Conservation (phyloP, 2,888 invertebrate species). For the Pandemis cinnamomeana region DNA sequence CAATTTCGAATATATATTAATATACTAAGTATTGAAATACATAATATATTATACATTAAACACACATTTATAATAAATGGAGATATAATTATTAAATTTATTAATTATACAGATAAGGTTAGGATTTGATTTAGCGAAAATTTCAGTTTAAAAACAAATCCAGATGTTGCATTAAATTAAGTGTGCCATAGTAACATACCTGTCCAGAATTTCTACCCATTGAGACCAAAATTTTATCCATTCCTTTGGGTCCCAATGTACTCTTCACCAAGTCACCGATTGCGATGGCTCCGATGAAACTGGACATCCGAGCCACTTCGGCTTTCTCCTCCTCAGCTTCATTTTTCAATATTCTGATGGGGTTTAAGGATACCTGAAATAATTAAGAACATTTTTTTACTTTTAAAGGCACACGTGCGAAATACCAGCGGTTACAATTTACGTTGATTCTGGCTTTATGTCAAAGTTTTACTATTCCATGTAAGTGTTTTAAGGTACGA, state of each 20-base stretch:
- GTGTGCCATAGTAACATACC: constrained; percentile 53
- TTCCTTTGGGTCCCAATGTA: constrained; percentile 99
- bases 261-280: constrained; percentile 99
- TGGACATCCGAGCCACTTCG: constrained; percentile 98
- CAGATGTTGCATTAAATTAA: neutral
- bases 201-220: constrained; percentile 91
- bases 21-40: too few species aligned
- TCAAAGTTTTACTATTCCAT: neutral
- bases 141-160: neutral
- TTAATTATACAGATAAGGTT: constrained; percentile 29
- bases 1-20: too few species aligned
- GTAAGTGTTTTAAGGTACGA: neutral
- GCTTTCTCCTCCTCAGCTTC: constrained; percentile 99
- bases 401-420: constrained; percentile 63
- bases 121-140: constrained; percentile 20
- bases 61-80: too few species aligned
- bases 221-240: constrained; percentile 96
- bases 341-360: constrained; percentile 96
- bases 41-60: too few species aligned
- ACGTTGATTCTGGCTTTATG: constrained; percentile 38
- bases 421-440: constrained; percentile 51
- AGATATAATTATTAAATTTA: too few species aligned
- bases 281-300: constrained; percentile 99
- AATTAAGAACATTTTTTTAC: constrained; percentile 44
- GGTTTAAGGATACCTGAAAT: constrained; percentile 93